phyloP scores from a whole-genome alignment of 2,888 invertebrate genomes.

The Xestia sexstrigata region DNA sequence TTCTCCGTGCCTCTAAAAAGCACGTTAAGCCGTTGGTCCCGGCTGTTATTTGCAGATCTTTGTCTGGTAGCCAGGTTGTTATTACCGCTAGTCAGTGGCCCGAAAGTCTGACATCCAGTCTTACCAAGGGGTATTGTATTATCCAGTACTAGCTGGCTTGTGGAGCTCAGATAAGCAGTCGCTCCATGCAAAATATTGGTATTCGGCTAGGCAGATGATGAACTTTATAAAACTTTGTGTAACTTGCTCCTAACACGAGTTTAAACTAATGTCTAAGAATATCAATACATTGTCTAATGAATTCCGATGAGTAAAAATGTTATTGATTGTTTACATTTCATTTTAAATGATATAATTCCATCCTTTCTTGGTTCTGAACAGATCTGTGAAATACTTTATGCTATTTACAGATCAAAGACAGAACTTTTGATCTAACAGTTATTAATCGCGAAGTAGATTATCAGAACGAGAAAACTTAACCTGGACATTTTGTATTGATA shows the following conservation, averaged over 20 bases:
- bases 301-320: not conserved
- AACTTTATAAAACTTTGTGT: not conserved
- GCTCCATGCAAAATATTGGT: not conserved
- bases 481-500: not conserved
- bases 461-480: not conserved
- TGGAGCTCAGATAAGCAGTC: not conserved
- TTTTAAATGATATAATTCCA: not conserved
- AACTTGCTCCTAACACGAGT: not conserved
- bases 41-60: not conserved
- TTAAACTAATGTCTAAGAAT: not conserved
- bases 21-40: not conserved
- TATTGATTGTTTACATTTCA: not conserved
- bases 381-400: not conserved
- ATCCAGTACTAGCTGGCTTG: not conserved
- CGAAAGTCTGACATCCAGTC: not conserved
- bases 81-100: not conserved
- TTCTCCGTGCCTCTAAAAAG: not conserved
- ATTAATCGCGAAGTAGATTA: constrained; percentile 9
- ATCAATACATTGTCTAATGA: not conserved
- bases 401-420: constrained; percentile 27
- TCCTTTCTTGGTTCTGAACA: not conserved
- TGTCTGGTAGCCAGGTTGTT: too few species aligned
- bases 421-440: constrained; percentile 18
- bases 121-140: not conserved
- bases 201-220: not conserved